A percentile compares a stretch with the other conserved stretches of the same genome.
These are phyloP conservation scores for Eurystomus gularis DNA, from an alignment of 2,113 vertebrate species.

Conservation along the genomic window DNA sequence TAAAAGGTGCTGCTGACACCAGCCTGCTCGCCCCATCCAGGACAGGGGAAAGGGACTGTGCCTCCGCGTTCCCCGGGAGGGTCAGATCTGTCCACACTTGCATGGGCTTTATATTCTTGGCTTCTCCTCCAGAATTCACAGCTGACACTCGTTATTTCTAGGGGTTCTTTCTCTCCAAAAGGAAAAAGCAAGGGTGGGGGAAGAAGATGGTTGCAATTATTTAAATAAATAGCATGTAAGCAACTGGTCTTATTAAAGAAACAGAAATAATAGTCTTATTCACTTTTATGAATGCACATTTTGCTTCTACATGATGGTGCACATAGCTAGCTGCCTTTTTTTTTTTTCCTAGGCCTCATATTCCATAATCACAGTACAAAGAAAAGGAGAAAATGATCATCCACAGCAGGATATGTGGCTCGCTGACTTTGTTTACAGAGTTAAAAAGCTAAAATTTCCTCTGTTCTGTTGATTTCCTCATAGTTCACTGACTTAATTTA, in stretches of 20 bases:
- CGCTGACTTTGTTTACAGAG: not conserved
- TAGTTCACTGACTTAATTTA: not conserved
- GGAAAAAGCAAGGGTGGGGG: conserved; percentile 7
- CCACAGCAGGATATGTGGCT: not conserved
- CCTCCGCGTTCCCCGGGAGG: not conserved
- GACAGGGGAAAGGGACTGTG: not conserved
- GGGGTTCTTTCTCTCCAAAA: conserved; percentile 28
- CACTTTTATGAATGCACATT: not conserved
- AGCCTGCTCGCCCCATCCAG: not conserved
- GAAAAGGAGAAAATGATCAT: not conserved
- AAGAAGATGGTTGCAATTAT: conserved; percentile 29
- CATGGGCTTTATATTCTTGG: conserved; percentile 8
- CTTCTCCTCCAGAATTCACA: conserved; percentile 25
- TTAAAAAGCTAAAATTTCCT: not conserved
- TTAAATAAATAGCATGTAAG: conserved; percentile 48
- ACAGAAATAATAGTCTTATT: not conserved
- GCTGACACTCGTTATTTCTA: conserved; percentile 61
- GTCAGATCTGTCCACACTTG: conserved; percentile 6
- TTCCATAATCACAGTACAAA: not conserved
- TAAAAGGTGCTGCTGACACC: conserved; percentile 18
- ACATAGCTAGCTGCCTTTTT: not conserved
- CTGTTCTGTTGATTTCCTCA: not conserved
- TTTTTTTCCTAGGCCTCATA: not conserved
- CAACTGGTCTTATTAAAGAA: conserved; percentile 5
- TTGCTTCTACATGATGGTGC: not conserved